A percentile compares a stretch with the other conserved stretches of the same genome.
Conservation (phyloP, 2,888 invertebrate species). For the Eupithecia vulgata region DNA sequence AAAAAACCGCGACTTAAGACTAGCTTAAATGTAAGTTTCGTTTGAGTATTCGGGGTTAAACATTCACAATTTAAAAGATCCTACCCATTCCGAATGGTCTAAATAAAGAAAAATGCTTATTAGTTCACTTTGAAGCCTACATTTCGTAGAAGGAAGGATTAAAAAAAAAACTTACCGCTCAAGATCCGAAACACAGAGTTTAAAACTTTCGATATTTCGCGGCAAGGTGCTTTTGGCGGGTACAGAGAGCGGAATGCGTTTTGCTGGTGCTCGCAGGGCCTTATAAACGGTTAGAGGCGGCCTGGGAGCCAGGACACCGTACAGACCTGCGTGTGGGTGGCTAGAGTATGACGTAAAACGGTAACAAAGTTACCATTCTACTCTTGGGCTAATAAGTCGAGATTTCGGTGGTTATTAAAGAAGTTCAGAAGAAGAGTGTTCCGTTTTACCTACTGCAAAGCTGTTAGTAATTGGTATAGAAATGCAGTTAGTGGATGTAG, state of each 20-base stretch:
- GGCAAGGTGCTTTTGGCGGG: conserved; percentile 32
- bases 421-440: neutral
- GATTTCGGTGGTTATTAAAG: neutral
- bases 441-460: neutral
- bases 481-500: neutral
- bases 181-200: conserved; percentile 34
- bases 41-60: too few species aligned
- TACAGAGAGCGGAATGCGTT: conserved; percentile 62
- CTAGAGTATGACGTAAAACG: conserved; percentile 12
- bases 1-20: too few species aligned
- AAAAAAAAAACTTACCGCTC: conserved; percentile 28
- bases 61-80: too few species aligned
- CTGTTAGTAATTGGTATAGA: neutral
- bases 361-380: neutral
- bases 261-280: conserved; percentile 67
- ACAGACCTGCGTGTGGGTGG: conserved; percentile 52
- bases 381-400: neutral
- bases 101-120: too few species aligned
- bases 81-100: neutral
- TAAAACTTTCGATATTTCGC: conserved; percentile 30
- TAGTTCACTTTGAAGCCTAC: too few species aligned
- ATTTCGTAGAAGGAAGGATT: neutral
- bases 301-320: conserved; percentile 48
- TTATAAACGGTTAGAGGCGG: conserved; percentile 73
- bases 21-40: too few species aligned